Evolutionary conservation across 2,888 invertebrate genomes (phyloP), one percentile per base, ranked within the genome.

Genomic region (Eupithecia abbreviata): DNA sequence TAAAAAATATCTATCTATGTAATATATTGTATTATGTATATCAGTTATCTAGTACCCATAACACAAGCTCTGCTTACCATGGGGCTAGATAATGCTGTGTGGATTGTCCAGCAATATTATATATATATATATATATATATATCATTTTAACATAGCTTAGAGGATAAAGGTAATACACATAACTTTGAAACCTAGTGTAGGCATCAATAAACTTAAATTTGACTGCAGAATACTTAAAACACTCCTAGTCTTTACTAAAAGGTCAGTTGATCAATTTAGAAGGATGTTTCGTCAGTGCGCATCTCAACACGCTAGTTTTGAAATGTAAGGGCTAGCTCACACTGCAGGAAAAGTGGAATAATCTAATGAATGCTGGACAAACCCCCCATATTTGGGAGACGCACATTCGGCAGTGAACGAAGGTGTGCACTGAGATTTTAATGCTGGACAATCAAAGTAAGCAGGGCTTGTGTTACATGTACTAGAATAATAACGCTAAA

Each of bases 261-360:
- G 91, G 92, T 90, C 90, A 92, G 88, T 88, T 90, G 89, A 86
- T 85, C 89, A 90, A 92, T 91, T 90, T 89, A 88, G 84, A 83
- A 84, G 86, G 84, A 80, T 72, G 83, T 92, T 88, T 85, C 89
- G 81, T 84, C 87, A 90, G 80, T 49, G 83, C 82, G 82, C 84
- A 84, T 86, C 85, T 85, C 42, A 49, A 70, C 77, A 71, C 66
- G 75, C 73, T 68, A 71, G 51, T 76, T 78, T 76, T 71, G 75
- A 73, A 78, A 76, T 78, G 45, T 43, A 18, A 69, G 45, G 47
- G 30, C 7, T 0, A 18, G 47, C 15, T 30, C 69, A 69, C 18
- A 47, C 18, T 68, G 47, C 30, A n/a, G 3, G 13, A 10, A 13
- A n/a, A 67, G 3, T 18, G 58, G 18, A 30, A 30, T 30, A 15